Conservation (phyloP, 2,797 vertebrate species). For the Melanotaenia parkinsoni region DNA sequence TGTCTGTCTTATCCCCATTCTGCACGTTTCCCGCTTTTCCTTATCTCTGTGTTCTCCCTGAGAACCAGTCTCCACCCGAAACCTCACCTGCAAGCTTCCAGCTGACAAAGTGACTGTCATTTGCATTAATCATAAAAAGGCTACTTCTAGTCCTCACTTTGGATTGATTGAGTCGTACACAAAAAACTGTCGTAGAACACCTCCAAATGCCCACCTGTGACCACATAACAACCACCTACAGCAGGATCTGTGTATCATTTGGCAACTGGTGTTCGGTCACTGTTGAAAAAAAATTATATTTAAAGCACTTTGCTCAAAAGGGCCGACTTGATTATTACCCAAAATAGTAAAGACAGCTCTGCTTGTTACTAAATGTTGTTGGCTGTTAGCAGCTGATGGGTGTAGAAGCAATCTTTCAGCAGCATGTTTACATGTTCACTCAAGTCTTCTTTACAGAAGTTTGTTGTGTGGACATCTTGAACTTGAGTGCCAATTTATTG, state of each 20-base stretch:
- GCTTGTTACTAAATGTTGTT: neutral
- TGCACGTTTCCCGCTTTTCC: conserved; percentile 17
- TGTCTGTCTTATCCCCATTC: conserved; percentile 48
- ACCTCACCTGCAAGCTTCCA: conserved; percentile 11
- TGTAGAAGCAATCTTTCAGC: conserved; percentile 3
- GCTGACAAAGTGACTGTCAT: neutral
- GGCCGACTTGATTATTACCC: conserved; percentile 19
- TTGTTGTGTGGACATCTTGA: conserved; percentile 14
- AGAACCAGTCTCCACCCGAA: conserved; percentile 19
- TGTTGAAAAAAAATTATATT: conserved; percentile 31
- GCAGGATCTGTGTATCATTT: conserved; percentile 43
- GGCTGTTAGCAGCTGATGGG: conserved; percentile 24
- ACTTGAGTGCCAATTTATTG: conserved; percentile 6
- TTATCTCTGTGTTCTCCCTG: conserved; percentile 38
- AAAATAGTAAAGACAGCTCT: conserved; percentile 37
- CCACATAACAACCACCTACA: conserved; percentile 32
- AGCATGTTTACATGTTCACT: conserved; percentile 1
- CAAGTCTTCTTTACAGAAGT: conserved; percentile 2
- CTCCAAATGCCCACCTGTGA: conserved; percentile 57
- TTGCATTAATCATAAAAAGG: conserved; percentile 15
- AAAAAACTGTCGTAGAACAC: conserved; percentile 39
- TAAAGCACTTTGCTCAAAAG: conserved; percentile 17
- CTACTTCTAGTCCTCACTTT: conserved; percentile 14
- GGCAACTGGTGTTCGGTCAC: conserved; percentile 32
- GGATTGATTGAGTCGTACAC: conserved; percentile 43